phyloP scores from a whole-genome alignment of 92 coral and sea anemone genomes.

The Epizoanthus ramosus region DNA sequence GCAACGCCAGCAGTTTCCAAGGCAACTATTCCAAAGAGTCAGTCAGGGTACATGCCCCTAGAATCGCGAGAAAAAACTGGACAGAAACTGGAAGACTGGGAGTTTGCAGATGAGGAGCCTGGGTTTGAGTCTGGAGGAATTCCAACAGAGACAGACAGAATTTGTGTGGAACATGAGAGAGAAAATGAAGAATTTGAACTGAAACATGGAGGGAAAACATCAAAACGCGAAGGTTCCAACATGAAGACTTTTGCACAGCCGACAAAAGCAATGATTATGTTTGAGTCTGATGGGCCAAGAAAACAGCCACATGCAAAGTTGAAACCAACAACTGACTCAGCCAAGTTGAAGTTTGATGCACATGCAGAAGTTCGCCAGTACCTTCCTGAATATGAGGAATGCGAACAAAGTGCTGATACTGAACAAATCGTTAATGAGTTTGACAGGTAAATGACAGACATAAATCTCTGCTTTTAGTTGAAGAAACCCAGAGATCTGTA shows the following conservation, averaged over 20 bases:
- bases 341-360: conserved; percentile 11
- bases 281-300: conserved; percentile 23
- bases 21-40: conserved; percentile 65
- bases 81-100: conserved; percentile 23
- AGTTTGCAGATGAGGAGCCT: conserved; percentile 2
- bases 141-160: not conserved
- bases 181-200: not conserved
- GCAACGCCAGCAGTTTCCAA: conserved; percentile 82
- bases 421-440: not conserved
- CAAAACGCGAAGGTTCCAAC: not conserved
- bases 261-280: conserved; percentile 10
- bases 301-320: conserved; percentile 16
- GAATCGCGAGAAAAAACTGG: conserved; percentile 48
- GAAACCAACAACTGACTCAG: conserved; percentile 3
- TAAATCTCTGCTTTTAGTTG: not conserved
- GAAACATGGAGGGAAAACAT: not conserved
- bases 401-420: not conserved
- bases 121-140: not conserved
- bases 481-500: too few relatives aligned
- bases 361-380: conserved; percentile 20
- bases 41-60: conserved; percentile 61
- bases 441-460: conserved; percentile 1
- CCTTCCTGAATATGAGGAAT: conserved; percentile 20
- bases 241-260: conserved; percentile 19
- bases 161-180: not conserved